Conservation (phyloP, 2,888 invertebrate species). For the Petrolisthes manimaculis region DNA sequence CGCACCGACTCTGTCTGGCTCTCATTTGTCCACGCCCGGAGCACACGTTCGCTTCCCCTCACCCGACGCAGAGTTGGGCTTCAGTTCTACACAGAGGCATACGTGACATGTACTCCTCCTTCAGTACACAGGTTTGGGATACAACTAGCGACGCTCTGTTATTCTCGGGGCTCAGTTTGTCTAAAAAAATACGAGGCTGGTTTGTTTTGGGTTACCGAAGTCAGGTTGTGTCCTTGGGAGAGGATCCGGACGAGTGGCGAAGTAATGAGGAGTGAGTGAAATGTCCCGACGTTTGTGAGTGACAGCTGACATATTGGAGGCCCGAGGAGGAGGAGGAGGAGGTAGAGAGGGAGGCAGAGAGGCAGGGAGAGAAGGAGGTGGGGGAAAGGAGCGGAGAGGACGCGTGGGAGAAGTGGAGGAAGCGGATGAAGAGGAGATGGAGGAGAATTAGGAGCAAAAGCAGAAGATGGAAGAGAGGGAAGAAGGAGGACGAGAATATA, state of each 20-base stretch:
- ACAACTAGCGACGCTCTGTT: no score
- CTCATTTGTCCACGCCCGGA: conserved; percentile 53
- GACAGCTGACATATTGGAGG: conserved; percentile 64
- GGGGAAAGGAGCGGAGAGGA: neutral
- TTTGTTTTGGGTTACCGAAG: neutral
- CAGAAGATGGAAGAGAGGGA: neutral
- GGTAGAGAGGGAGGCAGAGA: neutral
- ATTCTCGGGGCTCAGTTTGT: no score
- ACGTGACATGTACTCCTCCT: no score
- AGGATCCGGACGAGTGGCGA: conserved; percentile 34
- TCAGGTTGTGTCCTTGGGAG: neutral
- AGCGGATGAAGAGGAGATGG: conserved; percentile 2
- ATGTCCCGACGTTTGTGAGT: conserved; percentile 63
- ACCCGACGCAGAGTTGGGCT: conserved; percentile 3
- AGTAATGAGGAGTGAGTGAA: conserved; percentile 64
- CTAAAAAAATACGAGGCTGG: no score
- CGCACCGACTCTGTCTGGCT: conserved; percentile 45
- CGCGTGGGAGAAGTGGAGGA: neutral
- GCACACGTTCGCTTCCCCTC: conserved; percentile 33
- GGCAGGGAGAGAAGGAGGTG: neutral
- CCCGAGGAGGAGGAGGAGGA: conserved; percentile 35
- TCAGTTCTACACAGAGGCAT: no score
- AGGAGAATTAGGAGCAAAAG: neutral
- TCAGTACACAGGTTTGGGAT: no score
- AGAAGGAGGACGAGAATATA: neutral